A percentile compares a stretch with the other conserved stretches of the same genome.
These are phyloP conservation scores for Toxostoma redivivum DNA, from an alignment of 2,113 vertebrate species.

Conservation along the genomic window DNA sequence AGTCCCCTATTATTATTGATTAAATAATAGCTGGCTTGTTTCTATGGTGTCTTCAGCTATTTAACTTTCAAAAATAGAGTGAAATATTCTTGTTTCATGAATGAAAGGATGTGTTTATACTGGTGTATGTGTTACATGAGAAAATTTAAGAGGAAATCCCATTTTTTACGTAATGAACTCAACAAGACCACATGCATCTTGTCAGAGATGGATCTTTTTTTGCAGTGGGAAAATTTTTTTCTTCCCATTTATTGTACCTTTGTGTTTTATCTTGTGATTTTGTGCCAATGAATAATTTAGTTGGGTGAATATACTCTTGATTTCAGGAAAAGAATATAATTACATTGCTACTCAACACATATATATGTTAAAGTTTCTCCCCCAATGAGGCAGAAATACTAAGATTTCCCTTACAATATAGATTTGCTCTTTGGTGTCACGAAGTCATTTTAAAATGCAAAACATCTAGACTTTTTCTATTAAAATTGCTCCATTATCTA, in stretches of 20 bases:
- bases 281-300: background rate
- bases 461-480: background rate
- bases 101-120: background rate
- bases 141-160: background rate
- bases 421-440: background rate
- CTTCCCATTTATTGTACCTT: background rate
- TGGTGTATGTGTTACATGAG: background rate
- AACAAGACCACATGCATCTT: background rate
- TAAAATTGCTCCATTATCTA: background rate
- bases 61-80: background rate
- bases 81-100: background rate
- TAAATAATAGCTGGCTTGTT: background rate
- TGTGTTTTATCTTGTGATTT: background rate
- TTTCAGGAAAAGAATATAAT: background rate
- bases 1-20: background rate
- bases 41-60: background rate
- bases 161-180: background rate
- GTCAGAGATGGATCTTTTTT: background rate
- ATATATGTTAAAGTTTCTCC: background rate
- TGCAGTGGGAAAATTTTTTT: fast-evolving
- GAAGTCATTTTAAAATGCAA: background rate
- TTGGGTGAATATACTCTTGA: background rate
- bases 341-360: background rate
- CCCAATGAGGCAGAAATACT: background rate
- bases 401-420: background rate